phyloP scores from a whole-genome alignment of 2,888 invertebrate species.

The Thereva nobilitata region DNA sequence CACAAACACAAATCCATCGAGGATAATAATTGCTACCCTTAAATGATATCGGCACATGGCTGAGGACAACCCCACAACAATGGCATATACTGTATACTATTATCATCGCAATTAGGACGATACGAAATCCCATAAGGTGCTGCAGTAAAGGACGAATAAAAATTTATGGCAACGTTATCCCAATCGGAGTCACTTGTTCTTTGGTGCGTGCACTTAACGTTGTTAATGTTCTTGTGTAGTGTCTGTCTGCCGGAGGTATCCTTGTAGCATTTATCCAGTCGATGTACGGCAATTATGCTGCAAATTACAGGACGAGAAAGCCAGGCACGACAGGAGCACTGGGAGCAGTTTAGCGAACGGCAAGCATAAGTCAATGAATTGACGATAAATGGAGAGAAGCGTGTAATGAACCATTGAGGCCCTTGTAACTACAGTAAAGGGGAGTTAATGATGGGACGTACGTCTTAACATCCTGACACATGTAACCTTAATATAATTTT shows the following conservation, averaged over 20 bases:
- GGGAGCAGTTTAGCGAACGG: slow-evolving; percentile 1
- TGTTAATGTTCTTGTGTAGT: background rate
- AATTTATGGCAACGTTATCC: slow-evolving; percentile 18
- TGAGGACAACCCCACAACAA: slow-evolving; percentile 14
- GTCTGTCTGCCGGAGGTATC: slow-evolving; percentile 1
- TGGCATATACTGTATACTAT: slow-evolving; percentile 10
- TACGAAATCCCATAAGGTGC: slow-evolving; percentile 9
- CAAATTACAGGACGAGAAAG: slow-evolving; percentile 6
- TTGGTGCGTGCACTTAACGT: slow-evolving; percentile 4
- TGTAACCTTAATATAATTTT: no score
- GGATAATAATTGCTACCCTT: background rate
- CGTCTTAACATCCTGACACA: no score
- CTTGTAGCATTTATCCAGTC: slow-evolving; percentile 13
- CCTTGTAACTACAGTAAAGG: no score
- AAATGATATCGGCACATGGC: slow-evolving; percentile 7
- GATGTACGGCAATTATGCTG: slow-evolving; percentile 20
- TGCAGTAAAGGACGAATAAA: slow-evolving; percentile 20
- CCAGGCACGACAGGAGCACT: background rate
- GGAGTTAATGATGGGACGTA: no score
- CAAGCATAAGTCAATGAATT: slow-evolving; percentile 16
- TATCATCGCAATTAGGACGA: slow-evolving; percentile 18
- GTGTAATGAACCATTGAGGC: no score
- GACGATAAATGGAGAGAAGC: slow-evolving; percentile 17
- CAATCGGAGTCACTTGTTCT: background rate
- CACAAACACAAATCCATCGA: no score